Evolutionary conservation across 1,140 invertebrate species (phyloP).

Genomic region (Nautilus pompilius): DNA sequence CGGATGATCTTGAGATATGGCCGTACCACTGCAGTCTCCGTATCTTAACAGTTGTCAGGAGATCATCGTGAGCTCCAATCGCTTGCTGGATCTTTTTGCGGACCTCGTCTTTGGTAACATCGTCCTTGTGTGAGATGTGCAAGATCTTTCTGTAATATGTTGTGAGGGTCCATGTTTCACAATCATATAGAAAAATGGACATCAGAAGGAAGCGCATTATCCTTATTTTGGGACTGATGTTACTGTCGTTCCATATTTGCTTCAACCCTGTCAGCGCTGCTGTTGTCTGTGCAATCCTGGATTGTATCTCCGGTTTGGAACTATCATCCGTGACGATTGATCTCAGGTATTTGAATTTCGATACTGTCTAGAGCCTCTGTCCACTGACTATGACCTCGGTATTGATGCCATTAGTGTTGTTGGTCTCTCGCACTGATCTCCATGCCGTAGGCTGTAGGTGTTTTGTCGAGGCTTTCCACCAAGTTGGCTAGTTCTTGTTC

Average conservation of each 20-base stretch:
- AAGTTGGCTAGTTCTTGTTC: conserved; percentile 10
- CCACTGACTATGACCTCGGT: conserved; percentile 7
- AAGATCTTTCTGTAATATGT: no score
- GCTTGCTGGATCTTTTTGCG: no score
- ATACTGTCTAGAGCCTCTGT: conserved; percentile 2
- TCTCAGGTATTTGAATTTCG: conserved; percentile 11
- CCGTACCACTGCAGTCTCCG: no score
- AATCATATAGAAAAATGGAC: not conserved
- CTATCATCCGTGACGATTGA: conserved; percentile 8
- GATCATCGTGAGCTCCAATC: no score
- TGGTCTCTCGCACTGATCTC: conserved; percentile 17
- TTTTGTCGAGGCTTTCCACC: conserved; percentile 7
- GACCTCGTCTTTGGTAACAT: no score
- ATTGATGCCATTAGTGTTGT: conserved; percentile 2
- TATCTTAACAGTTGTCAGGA: no score
- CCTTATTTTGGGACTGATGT: conserved; percentile 6
- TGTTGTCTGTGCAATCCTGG: conserved; percentile 10
- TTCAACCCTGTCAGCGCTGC: conserved; percentile 1
- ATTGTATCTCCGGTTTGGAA: conserved; percentile 5
- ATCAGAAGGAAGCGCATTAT: conserved; percentile 2
- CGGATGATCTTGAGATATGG: no score
- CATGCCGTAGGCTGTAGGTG: conserved; percentile 10
- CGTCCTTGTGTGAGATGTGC: no score
- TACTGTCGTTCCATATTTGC: conserved; percentile 1
- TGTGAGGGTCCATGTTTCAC: conserved; percentile 3